Conservation (phyloP, 2,888 invertebrate genomes). For the Tachystola acroxantha region DNA sequence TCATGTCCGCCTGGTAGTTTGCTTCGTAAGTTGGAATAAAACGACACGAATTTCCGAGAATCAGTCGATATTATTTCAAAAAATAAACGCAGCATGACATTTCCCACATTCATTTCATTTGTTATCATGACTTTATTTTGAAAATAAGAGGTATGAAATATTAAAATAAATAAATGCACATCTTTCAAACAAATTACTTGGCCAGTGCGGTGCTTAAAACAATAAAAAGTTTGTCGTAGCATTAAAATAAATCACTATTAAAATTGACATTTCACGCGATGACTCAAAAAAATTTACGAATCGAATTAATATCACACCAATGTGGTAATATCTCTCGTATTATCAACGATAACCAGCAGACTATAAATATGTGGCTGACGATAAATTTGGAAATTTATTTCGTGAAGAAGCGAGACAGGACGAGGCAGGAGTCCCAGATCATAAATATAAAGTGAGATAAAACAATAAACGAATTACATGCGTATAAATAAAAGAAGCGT, state of each 20-base stretch:
- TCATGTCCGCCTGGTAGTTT: constrained; percentile 10
- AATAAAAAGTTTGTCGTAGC: constrained; percentile 25
- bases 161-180: constrained; percentile 12
- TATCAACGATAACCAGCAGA: constrained; percentile 53
- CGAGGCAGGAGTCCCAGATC: constrained; percentile 44
- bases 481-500: constrained; percentile 74
- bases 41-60: constrained; percentile 3
- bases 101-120: constrained; percentile 8
- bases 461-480: constrained; percentile 77
- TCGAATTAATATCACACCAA: constrained; percentile 64
- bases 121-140: constrained; percentile 6
- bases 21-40: constrained; percentile 2
- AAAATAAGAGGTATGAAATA: background rate
- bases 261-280: constrained; percentile 71
- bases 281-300: constrained; percentile 41
- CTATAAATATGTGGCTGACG: constrained; percentile 57
- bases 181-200: constrained; percentile 27
- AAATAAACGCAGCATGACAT: background rate
- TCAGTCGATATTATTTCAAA: background rate
- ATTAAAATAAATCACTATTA: constrained; percentile 59
- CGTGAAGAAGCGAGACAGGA: constrained; percentile 40
- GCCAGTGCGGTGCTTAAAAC: constrained; percentile 26
- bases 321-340: constrained; percentile 46
- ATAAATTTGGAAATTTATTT: constrained; percentile 72
- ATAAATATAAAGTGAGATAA: constrained; percentile 73